Evolutionary conservation across 2,797 vertebrate genomes (phyloP).

Genomic region (Ptychadena robeensis): DNA sequence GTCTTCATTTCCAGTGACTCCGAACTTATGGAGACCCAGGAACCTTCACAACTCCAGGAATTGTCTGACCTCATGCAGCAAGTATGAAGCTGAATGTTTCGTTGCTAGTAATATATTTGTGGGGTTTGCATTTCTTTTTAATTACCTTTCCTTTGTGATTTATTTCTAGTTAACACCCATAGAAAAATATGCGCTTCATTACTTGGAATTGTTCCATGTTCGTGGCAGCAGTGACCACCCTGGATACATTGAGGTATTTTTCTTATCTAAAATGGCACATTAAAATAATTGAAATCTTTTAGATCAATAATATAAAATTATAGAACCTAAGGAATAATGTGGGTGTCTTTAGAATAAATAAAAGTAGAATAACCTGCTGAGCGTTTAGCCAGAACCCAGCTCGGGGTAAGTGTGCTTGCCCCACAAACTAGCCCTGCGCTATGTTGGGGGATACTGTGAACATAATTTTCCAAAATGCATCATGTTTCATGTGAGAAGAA

Average conservation of each 20-base stretch:
- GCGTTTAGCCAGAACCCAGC: too few relatives aligned
- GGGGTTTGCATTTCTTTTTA: not conserved
- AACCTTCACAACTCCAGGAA: conserved; percentile 79
- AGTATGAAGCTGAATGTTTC: conserved; percentile 67
- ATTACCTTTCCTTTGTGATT: not conserved
- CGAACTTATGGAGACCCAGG: conserved; percentile 37
- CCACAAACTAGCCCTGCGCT: too few relatives aligned
- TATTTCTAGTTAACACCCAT: conserved; percentile 86
- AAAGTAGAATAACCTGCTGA: too few relatives aligned
- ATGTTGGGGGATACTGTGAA: too few relatives aligned
- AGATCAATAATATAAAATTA: too few relatives aligned
- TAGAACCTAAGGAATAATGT: too few relatives aligned
- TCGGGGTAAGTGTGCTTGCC: too few relatives aligned
- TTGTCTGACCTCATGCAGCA: conserved; percentile 85
- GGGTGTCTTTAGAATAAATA: too few relatives aligned
- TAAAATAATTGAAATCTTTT: not conserved
- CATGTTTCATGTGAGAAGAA: too few relatives aligned
- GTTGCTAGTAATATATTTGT: not conserved
- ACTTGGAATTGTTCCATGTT: conserved; percentile 83
- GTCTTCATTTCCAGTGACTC: not conserved
- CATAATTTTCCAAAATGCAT: too few relatives aligned
- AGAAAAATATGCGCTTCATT: conserved; percentile 87
- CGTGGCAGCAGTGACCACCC: conserved; percentile 73
- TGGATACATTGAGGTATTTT: conserved; percentile 71
- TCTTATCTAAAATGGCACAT: not conserved